Evolutionary conservation across 2,113 vertebrate genomes (phyloP).

Genomic region (Lichenostomus cassidix): DNA sequence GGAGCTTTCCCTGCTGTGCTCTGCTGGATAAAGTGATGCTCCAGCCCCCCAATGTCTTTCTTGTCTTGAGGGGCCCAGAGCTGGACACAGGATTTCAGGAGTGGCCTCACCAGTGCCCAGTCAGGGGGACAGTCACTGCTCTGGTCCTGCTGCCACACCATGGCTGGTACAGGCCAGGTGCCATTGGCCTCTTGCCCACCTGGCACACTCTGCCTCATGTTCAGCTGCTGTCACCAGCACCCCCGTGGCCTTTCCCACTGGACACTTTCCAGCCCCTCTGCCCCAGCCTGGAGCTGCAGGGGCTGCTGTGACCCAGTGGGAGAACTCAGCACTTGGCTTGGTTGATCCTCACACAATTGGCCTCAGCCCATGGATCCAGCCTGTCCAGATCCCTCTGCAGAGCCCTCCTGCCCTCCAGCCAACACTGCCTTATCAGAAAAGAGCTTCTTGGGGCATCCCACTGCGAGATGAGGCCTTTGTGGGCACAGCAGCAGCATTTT

Average conservation of each 20-base stretch:
- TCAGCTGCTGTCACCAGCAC: background rate
- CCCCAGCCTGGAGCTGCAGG: background rate
- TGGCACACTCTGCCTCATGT: background rate
- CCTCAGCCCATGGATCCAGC: background rate
- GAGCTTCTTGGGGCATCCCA: background rate
- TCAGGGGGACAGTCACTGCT: background rate
- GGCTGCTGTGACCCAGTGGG: background rate
- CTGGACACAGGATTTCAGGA: background rate
- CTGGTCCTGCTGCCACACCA: background rate
- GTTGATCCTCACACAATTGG: accelerated
- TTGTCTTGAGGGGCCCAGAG: background rate
- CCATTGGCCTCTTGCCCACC: background rate
- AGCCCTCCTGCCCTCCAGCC: background rate
- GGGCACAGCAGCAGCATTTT: background rate
- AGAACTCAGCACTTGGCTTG: background rate
- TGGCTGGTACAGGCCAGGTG: background rate
- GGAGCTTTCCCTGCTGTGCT: background rate
- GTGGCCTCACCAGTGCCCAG: background rate
- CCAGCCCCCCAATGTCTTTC: background rate
- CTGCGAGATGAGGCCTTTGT: background rate
- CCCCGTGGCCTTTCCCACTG: background rate
- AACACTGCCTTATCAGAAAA: background rate
- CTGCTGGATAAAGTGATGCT: background rate
- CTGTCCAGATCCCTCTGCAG: background rate
- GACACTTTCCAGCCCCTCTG: background rate